Percentiles rank a stretch among this genome's conserved stretches.
phyloP scores from a whole-genome alignment of 2,888 invertebrate species.

The Oscheius sp. region DNA sequence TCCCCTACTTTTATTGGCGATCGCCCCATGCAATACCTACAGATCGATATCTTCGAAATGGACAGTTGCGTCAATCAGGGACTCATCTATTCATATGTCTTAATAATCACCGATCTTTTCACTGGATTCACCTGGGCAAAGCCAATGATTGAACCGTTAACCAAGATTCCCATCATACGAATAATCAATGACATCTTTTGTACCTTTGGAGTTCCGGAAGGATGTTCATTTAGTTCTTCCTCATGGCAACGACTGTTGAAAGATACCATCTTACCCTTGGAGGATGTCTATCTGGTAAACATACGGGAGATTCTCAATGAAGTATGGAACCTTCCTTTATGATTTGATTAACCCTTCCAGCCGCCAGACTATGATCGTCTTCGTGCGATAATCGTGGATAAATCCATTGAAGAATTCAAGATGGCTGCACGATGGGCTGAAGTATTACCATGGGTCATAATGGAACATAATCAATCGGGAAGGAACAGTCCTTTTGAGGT shows the following conservation, averaged over 20 bases:
- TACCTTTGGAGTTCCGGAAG: slow-evolving; percentile 44
- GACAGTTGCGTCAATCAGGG: slow-evolving; percentile 35
- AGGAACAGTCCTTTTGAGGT: slow-evolving; percentile 31
- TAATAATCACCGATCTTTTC: slow-evolving; percentile 36
- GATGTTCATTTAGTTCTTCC: slow-evolving; percentile 34
- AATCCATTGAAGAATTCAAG: slow-evolving; percentile 33
- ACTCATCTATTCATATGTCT: slow-evolving; percentile 34
- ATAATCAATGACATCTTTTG: slow-evolving; percentile 40
- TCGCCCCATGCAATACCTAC: slow-evolving; percentile 42
- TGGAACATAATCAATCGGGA: slow-evolving; percentile 44
- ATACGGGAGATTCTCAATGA: slow-evolving; percentile 46
- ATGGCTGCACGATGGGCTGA: slow-evolving; percentile 45
- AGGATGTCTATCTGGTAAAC: slow-evolving; percentile 33
- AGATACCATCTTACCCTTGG: slow-evolving; percentile 37
- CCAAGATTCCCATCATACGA: slow-evolving; percentile 23
- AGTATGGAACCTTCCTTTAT: slow-evolving; percentile 10
- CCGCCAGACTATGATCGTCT: slow-evolving; percentile 31
- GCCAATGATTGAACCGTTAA: slow-evolving; percentile 28
- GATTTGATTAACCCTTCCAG: background rate
- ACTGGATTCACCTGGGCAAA: slow-evolving; percentile 42
- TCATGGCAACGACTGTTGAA: slow-evolving; percentile 36
- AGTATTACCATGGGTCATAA: slow-evolving; percentile 36
- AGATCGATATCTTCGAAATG: slow-evolving; percentile 50
- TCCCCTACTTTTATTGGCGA: slow-evolving; percentile 38
- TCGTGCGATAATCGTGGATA: slow-evolving; percentile 29